Evolutionary conservation across 2,797 vertebrate genomes (phyloP), one percentile per base, ranked within the genome.

Genomic region (Aphelocoma californica): DNA sequence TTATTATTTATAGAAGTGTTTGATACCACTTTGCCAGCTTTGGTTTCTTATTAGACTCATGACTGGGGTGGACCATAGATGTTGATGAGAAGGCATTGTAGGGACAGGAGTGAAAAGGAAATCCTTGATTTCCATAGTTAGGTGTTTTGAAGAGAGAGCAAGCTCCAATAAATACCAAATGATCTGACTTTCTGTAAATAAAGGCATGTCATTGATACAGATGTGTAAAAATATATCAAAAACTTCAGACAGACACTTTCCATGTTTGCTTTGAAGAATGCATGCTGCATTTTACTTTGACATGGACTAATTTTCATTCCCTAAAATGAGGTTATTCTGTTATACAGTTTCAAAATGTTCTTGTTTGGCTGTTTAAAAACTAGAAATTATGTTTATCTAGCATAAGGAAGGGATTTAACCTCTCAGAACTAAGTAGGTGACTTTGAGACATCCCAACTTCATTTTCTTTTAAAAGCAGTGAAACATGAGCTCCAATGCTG

Each of bases 391-490:
- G 21, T 64, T 91, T 70, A 45, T 89, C 82, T 66, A 72, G 51
- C 51, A 6, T 92, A 80, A 93, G 56, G 81, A 95, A 81, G 28
- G 36, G 45, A 90, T 84, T 90, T 92, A 80, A 95, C 72, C 26
- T 81, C 61, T 88, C 38, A 73, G 51, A 80, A 79, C 18, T 38
- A 50, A 92, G 83, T 62, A 88, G 66, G 83, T 94, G 78, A 82
- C 88, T 92, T 86, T 94, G 62, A 94, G 73, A 70, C 32, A 84
- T 78, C 57, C 29, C 73, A 92, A 75, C 51, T 93, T 94, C 23
- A 45, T 71, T 93, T 90, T 88, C 40, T 51, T 91, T 26, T n/a
- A 40, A 71, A 91, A 83, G 50, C 17, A 57, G 34, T 90, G 71
- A 92, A 94, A 61, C 32, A 25, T 69, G 19, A 88, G 57, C 57